Evolutionary conservation across 2,888 invertebrate genomes (phyloP), one percentile per base, ranked within the genome.

Genomic region (Synanthedon vespiformis): DNA sequence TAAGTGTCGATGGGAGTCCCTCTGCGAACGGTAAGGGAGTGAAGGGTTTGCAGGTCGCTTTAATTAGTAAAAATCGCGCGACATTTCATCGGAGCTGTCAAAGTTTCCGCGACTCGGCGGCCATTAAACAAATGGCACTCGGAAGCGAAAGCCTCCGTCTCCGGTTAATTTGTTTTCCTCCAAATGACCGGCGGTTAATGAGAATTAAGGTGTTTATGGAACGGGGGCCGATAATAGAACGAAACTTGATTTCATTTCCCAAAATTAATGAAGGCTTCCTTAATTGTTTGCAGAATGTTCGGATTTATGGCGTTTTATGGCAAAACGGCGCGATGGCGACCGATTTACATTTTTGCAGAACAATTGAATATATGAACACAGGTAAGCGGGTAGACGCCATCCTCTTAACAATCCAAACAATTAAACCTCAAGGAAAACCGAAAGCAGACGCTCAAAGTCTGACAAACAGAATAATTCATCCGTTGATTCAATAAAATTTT

Each of bases 41-140:
- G 57, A 56, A 53, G 40, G 59, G 55, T 61, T 59, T 61, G 61
- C 61, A 34, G 34, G 67, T 64, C 72, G 71, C 71, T 74, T 80
- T 82, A 78, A 84, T 85, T 82, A 81, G 74, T 77, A 85, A 85
- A 85, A 85, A 85, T 84, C 75, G 76, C 68, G 76, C 78, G 82
- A 82, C 83, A 84, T 82, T 85, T 81, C 81, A 80, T 81, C 75
- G 70, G 70, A 69, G 68, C 82, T 82, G 84, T 80, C 84, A 81
- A 85, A 85, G 72, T 85, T 77, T 67, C 68, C 70, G 66, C 70
- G 73, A 67, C 40, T 51, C 64, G 65, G 34, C 34, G 57, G 71
- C 72, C 77, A 78, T 83, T 80, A 74, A 61, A 67, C 66, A 68
- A 76, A 80, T 74, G 77, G 74, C 70, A 67, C 66, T 58, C 68